phyloP scores from a whole-genome alignment of 64 coral and sea anemone species.

The Cladopsammia gracilis region DNA sequence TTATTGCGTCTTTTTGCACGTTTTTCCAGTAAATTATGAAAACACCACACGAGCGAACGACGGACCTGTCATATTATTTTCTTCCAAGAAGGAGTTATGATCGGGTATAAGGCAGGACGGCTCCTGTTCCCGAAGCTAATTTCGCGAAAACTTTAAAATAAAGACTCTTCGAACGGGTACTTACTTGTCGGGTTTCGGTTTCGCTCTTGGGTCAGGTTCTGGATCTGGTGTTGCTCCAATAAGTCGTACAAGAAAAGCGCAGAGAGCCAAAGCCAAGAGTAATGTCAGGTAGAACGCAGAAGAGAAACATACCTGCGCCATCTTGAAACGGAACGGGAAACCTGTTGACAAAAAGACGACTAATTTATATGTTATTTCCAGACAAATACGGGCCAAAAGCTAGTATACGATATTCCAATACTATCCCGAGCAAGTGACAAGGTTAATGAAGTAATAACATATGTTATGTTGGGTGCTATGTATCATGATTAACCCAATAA shows the following conservation, averaged over 20 bases:
- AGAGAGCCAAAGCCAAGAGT: background rate
- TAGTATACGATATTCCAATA: background rate
- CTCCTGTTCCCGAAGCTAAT: too few species aligned
- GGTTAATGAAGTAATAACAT: too few species aligned
- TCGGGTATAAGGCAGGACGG: too few species aligned
- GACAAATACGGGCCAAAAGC: background rate
- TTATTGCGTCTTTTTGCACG: too few species aligned
- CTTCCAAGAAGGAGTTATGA: too few species aligned
- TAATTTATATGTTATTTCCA: background rate
- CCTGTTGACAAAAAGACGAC: background rate
- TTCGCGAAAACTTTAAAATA: too few species aligned
- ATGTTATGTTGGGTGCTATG: too few species aligned
- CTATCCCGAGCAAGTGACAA: too few species aligned
- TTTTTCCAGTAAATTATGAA: too few species aligned
- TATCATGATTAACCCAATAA: too few species aligned
- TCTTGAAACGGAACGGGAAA: conserved; percentile 6
- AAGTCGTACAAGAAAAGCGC: conserved; percentile 1
- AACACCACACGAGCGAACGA: too few species aligned
- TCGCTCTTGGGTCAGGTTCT: background rate
- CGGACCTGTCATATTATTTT: too few species aligned
- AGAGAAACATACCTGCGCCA: background rate
- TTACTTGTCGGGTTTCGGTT: conserved; percentile 3
- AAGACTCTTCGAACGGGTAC: background rate
- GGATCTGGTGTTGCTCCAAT: background rate
- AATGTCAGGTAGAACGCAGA: background rate